These are phyloP conservation scores for Sarcophaga peregrina DNA, from an alignment of 1,140 invertebrate species.

Conservation along the genomic window DNA sequence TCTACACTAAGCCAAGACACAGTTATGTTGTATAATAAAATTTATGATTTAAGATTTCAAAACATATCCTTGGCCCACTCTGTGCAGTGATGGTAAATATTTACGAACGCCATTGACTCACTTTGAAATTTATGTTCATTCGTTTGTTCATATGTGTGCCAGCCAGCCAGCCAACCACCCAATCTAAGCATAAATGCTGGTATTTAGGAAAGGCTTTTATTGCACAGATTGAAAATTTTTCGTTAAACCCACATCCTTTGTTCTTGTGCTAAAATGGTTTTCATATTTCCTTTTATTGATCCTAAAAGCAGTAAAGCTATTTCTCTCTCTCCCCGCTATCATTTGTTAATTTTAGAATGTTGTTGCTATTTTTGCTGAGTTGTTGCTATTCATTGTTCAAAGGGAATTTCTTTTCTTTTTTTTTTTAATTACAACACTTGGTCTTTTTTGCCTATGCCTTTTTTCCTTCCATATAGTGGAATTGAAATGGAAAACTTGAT, in stretches of 20 bases:
- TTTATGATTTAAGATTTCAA: too few species aligned
- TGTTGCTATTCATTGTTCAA: neutral
- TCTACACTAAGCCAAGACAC: neutral
- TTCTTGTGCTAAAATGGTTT: neutral
- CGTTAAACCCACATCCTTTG: neutral
- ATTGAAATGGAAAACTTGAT: slow-evolving; percentile 2
- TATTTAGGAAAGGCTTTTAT: too few species aligned
- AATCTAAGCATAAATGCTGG: too few species aligned
- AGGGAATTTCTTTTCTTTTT: neutral
- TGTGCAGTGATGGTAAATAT: too few species aligned
- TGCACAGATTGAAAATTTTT: too few species aligned
- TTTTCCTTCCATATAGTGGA: too few species aligned
- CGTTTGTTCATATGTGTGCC: too few species aligned
- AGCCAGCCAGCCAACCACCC: too few species aligned
- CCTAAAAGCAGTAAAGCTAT: neutral
- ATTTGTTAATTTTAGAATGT: neutral
- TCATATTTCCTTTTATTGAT: neutral
- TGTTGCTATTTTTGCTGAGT: neutral
- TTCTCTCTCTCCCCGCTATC: neutral
- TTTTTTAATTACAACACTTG: neutral
- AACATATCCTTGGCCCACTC: too few species aligned
- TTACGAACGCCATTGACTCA: too few species aligned
- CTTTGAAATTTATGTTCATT: too few species aligned
- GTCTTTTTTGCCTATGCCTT: neutral
- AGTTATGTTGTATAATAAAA: neutral